A percentile compares a stretch with the other conserved stretches of the same genome.
Conservation (phyloP, 1,140 invertebrate genomes). For the Drosophila kepulauana region DNA sequence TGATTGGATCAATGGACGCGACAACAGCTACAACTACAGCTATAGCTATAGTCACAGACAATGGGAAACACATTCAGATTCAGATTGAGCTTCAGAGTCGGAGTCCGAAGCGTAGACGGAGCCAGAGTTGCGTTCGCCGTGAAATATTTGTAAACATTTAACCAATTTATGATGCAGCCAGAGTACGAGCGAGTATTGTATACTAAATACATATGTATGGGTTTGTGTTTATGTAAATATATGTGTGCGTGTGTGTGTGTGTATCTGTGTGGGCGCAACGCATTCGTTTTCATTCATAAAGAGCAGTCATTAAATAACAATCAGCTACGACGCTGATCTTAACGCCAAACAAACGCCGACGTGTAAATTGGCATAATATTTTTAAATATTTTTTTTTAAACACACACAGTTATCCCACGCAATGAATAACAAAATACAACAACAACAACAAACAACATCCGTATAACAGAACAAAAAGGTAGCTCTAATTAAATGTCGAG, state of each 20-base stretch:
- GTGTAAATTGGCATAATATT: constrained; percentile 72
- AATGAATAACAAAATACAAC: background rate
- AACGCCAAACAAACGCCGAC: constrained; percentile 78
- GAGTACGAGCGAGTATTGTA: constrained; percentile 64
- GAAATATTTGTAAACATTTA: constrained; percentile 83
- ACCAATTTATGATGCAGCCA: constrained; percentile 65
- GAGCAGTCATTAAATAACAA: constrained; percentile 79
- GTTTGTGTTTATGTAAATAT: constrained; percentile 25
- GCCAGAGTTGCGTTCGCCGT: constrained; percentile 17
- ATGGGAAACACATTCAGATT: constrained; percentile 14
- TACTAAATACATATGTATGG: constrained; percentile 43
- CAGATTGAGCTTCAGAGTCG: constrained; percentile 43
- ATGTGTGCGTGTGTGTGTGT: constrained; percentile 8
- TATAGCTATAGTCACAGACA: constrained; percentile 23
- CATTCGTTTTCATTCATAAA: constrained; percentile 73
- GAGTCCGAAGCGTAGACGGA: background rate
- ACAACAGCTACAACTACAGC: constrained; percentile 61
- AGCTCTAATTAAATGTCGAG: constrained; percentile 75
- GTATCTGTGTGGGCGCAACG: constrained; percentile 46
- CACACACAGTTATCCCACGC: constrained; percentile 48
- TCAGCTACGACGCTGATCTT: constrained; percentile 71
- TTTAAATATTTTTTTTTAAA: constrained; percentile 48
- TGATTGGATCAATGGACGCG: constrained; percentile 78
- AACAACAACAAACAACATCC: constrained; percentile 4
- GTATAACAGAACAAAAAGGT: constrained; percentile 46